phyloP scores from a whole-genome alignment of 2,888 invertebrate species.

The Stegophylla sp. region DNA sequence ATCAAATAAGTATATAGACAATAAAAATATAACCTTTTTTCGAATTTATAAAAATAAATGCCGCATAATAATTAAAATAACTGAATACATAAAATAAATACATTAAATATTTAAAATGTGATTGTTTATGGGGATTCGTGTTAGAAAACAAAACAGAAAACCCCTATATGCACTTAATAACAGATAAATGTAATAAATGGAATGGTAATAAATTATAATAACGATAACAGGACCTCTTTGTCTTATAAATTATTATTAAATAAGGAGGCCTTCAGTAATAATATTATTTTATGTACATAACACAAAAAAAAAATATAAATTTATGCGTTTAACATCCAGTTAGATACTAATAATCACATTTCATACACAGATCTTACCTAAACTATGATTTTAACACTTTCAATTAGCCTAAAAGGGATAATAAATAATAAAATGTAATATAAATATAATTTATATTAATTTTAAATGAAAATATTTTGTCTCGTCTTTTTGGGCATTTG shows the following conservation, averaged over 20 bases:
- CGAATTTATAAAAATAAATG: constrained; percentile 56
- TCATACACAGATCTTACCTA: constrained; percentile 47
- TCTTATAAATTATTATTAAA: constrained; percentile 37
- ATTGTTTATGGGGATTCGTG: constrained; percentile 48
- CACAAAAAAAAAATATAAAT: constrained; percentile 8
- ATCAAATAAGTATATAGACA: constrained; percentile 43
- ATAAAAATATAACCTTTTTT: constrained; percentile 58
- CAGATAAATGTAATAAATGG: constrained; percentile 43
- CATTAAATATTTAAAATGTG: constrained; percentile 48
- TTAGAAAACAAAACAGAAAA: constrained; percentile 34
- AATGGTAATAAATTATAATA: constrained; percentile 53
- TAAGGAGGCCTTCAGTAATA: constrained; percentile 48
- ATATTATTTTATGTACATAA: constrained; percentile 55
- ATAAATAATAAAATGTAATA: constrained; percentile 24
- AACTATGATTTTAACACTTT: constrained; percentile 44
- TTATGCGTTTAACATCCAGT: constrained; percentile 37
- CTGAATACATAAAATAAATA: constrained; percentile 37
- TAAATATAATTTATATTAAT: constrained; percentile 14
- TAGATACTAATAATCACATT: constrained; percentile 52
- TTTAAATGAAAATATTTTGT: constrained; percentile 27
- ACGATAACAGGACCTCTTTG: constrained; percentile 52
- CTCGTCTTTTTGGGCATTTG: constrained; percentile 40
- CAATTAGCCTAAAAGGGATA: constrained; percentile 20
- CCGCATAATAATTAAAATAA: constrained; percentile 49
- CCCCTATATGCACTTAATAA: constrained; percentile 45